These are phyloP conservation scores for Sylvia borin DNA, from an alignment of 2,797 vertebrate genomes.

Conservation along the genomic window DNA sequence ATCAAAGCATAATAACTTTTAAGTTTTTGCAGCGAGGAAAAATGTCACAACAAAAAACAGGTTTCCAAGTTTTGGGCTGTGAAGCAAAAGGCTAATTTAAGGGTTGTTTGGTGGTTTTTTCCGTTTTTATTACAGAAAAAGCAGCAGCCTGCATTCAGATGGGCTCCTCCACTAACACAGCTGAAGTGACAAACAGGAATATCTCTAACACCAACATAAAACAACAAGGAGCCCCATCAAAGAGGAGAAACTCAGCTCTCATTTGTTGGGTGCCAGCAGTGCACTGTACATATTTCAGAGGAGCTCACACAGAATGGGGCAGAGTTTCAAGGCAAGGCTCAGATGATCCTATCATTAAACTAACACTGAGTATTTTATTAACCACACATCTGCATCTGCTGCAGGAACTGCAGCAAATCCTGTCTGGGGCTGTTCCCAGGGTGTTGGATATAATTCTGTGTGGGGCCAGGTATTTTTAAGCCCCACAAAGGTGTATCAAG, in stretches of 20 bases:
- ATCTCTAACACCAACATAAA: background rate
- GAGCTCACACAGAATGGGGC: background rate
- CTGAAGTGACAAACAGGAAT: background rate
- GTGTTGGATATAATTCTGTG: background rate
- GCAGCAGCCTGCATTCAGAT: background rate
- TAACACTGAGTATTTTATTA: background rate
- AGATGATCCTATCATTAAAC: background rate
- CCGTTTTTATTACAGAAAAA: slow-evolving; percentile 10
- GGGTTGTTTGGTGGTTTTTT: background rate
- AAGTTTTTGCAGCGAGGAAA: background rate
- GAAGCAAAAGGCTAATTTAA: slow-evolving; percentile 18
- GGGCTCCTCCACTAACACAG: background rate
- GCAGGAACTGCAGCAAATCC: background rate
- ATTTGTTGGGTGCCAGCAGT: background rate
- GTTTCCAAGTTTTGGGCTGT: background rate
- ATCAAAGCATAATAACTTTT: background rate
- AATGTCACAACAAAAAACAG: background rate
- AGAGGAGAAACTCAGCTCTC: background rate
- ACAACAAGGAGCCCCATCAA: background rate
- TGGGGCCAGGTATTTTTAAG: background rate
- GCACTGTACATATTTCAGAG: background rate
- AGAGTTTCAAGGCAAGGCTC: background rate
- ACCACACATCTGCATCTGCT: background rate
- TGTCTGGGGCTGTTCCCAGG: background rate
- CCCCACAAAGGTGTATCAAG: background rate